A percentile compares a stretch with the other conserved stretches of the same genome.
Conservation (phyloP, 1,140 invertebrate species). For the Camponotus vicinus region DNA sequence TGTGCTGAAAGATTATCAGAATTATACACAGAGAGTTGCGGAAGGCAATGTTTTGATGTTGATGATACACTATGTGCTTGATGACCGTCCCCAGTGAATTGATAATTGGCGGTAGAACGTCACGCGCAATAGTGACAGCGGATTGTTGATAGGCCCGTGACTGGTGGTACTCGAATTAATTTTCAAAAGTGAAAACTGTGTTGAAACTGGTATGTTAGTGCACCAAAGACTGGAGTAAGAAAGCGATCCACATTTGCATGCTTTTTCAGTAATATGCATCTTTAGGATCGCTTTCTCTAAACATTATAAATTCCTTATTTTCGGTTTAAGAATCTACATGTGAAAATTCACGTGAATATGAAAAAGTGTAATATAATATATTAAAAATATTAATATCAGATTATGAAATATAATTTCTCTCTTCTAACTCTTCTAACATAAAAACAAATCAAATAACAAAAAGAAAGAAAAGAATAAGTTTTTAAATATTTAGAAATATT, state of each 20-base stretch:
- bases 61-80: not conserved
- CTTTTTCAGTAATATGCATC: not conserved
- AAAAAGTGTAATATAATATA: not conserved
- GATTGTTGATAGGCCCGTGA: conserved; percentile 25
- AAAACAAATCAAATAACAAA: no score
- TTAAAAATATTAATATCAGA: not conserved
- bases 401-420: not conserved
- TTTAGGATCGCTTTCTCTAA: conserved; percentile 27
- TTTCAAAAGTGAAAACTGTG: conserved; percentile 55
- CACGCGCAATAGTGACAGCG: not conserved
- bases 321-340: no score
- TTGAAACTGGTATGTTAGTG: conserved; percentile 1
- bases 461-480: not conserved
- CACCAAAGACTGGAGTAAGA: conserved; percentile 8
- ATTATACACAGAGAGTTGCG: not conserved
- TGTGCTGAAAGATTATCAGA: not conserved
- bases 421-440: no score
- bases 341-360: not conserved
- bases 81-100: not conserved
- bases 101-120: not conserved
- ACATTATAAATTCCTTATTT: not conserved
- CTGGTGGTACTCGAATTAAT: not conserved
- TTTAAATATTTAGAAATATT: not conserved
- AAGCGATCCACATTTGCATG: conserved; percentile 39
- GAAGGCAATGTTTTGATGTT: not conserved